These are phyloP conservation scores for Hemicordylus capensis DNA, from an alignment of 2,113 vertebrate genomes.

Conservation along the genomic window DNA sequence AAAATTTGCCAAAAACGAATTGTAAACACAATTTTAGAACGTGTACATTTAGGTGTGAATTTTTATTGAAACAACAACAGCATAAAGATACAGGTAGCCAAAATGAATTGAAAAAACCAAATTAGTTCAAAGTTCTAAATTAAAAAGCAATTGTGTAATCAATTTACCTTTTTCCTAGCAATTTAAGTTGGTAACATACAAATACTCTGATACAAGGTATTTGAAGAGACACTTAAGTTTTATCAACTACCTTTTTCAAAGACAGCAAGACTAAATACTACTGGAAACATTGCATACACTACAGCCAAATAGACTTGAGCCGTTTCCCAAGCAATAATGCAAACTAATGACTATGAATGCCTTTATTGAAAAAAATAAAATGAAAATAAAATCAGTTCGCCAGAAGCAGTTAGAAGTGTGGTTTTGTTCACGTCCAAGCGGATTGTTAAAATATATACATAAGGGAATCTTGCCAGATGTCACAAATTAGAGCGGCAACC, in stretches of 20 bases:
- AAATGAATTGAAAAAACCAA: constrained; percentile 90
- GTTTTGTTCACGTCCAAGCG: constrained; percentile 91
- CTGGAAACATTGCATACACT: constrained; percentile 91
- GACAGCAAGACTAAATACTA: constrained; percentile 91
- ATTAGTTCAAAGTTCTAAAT: constrained; percentile 84
- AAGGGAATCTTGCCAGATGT: constrained; percentile 92
- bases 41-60: constrained; percentile 94
- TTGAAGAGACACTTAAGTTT: constrained; percentile 84
- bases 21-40: constrained; percentile 97
- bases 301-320: constrained; percentile 89
- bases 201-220: constrained; percentile 91
- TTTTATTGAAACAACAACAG: constrained; percentile 99
- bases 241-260: constrained; percentile 87
- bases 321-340: constrained; percentile 86
- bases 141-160: constrained; percentile 82
- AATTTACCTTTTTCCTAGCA: constrained; percentile 86
- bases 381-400: constrained; percentile 91
- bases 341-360: constrained; percentile 82
- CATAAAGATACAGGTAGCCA: constrained; percentile 98
- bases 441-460: constrained; percentile 98
- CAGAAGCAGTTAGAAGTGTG: constrained; percentile 93
- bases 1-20: constrained; percentile 97
- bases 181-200: constrained; percentile 95
- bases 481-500: constrained; percentile 92
- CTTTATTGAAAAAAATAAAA: constrained; percentile 81